These are phyloP conservation scores for Indicator maculatus DNA, from an alignment of 2,113 vertebrate genomes.

Conservation along the genomic window DNA sequence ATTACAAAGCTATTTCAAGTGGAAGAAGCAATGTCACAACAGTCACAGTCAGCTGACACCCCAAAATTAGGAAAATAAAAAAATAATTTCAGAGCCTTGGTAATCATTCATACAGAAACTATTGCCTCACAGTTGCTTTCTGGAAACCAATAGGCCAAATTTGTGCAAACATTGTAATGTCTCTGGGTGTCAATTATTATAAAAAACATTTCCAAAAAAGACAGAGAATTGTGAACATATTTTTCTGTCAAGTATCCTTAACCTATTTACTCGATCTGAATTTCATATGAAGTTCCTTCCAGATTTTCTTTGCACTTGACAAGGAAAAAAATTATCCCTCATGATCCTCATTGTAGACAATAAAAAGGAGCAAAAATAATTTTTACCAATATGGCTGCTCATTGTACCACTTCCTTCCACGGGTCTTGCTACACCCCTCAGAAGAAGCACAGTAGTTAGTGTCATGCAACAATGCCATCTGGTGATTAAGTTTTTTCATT, in stretches of 20 bases:
- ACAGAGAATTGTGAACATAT: background rate
- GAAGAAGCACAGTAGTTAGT: background rate
- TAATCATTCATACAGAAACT: background rate
- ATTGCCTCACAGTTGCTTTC: background rate
- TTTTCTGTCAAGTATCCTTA: constrained; percentile 14
- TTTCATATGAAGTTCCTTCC: constrained; percentile 12
- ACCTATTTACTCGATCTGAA: background rate
- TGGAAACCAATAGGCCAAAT: background rate
- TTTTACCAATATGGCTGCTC: constrained; percentile 30
- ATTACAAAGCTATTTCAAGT: background rate
- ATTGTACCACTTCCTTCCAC: background rate
- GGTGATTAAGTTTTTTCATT: constrained; percentile 40
- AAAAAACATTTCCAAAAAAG: background rate
- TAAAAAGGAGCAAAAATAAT: constrained; percentile 23
- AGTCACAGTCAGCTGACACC: background rate
- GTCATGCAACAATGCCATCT: constrained; percentile 59
- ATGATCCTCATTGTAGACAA: background rate
- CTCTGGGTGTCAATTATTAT: constrained; percentile 19
- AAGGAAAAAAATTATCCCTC: constrained; percentile 29
- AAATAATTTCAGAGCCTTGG: background rate
- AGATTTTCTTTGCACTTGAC: constrained; percentile 7
- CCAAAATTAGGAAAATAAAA: constrained; percentile 1
- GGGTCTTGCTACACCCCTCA: background rate
- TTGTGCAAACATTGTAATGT: constrained; percentile 1
- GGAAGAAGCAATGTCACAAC: background rate